Percentiles rank a stretch among this genome's conserved stretches.
phyloP scores from a whole-genome alignment of 2,797 vertebrate genomes.

The Eleutherodactylus coqui region DNA sequence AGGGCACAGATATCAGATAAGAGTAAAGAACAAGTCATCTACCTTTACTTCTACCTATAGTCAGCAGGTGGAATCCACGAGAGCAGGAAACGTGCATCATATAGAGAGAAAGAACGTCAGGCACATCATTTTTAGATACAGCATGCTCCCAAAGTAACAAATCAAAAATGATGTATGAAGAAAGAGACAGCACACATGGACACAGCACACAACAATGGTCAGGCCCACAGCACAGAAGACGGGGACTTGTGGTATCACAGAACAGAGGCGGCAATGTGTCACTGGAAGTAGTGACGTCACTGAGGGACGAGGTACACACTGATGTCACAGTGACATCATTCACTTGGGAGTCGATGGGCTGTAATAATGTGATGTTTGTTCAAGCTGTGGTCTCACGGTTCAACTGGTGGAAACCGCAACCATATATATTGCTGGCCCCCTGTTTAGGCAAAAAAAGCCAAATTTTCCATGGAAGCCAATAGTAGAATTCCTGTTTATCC shows the following conservation, averaged over 20 bases:
- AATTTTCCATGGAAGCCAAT: background rate
- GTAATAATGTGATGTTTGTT: no score
- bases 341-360: no score
- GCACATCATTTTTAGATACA: slow-evolving; percentile 43
- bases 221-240: background rate
- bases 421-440: background rate
- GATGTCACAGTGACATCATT: background rate
- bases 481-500: background rate
- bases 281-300: no score
- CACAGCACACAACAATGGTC: slow-evolving; percentile 38
- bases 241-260: background rate
- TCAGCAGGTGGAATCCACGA: slow-evolving; percentile 53
- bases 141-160: slow-evolving; percentile 43
- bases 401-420: background rate
- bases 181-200: slow-evolving; percentile 2
- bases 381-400: background rate
- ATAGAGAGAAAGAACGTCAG: slow-evolving; percentile 54
- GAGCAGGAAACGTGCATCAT: slow-evolving; percentile 18
- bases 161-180: slow-evolving; percentile 11
- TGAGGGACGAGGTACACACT: background rate
- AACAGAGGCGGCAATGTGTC: background rate
- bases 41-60: slow-evolving; percentile 99
- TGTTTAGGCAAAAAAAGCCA: background rate
- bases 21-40: slow-evolving; percentile 78
- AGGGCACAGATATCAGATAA: background rate